Base-by-base conservation (phyloP, 2,797 vertebrate species). In the Coregonus ussuriensis region DNA sequence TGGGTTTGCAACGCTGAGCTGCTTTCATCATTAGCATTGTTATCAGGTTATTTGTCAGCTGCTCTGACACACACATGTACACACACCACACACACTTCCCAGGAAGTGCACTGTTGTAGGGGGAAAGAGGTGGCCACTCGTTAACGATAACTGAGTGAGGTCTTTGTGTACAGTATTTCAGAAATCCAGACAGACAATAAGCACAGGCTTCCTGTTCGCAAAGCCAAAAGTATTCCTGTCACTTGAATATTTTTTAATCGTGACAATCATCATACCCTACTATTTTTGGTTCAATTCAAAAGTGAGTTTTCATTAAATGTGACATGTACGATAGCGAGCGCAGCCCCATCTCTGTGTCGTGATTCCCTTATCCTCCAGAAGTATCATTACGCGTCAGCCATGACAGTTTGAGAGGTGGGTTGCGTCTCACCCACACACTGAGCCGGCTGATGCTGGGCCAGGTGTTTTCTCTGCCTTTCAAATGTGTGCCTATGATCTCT, bases 401-500 rank as follows among this genome's bases (percentile, higher is more conserved):
- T 41, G 54, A 59, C 72, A 62, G 51, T 54, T 35, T 56, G 53
- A 6, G 31, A n/a, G 54, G 29, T 62, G 72, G 53, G 56, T 11
- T 13, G 31, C 18, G 16, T 62, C 6, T 74, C 69, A 47, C 56
- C 35, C 56, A 72, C 76, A 63, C 56, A 53, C 51, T 21, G 67
- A 70, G 51, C 33, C 52, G 6, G 52, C 16, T 69, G 47, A 56
- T n/a, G 31, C 16, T 16, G 54, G 29, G 54, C 59, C 54, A 41
- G 31, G 65, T 4, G 68, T 54, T 56, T 65, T 81, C 79, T 79
- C 77, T 52, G 74, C 56, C 77, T 74, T 65, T 84, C 67, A 83
- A 83, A 90, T 80, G 83, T 81, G 77, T 84, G 70, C 85, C 81
- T 84, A 79, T 80, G 77, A 76, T 85, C 83, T 83, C 84, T 77